Base-by-base conservation (phyloP, 2,113 vertebrate genomes). In the Odobenus rosmarus region DNA sequence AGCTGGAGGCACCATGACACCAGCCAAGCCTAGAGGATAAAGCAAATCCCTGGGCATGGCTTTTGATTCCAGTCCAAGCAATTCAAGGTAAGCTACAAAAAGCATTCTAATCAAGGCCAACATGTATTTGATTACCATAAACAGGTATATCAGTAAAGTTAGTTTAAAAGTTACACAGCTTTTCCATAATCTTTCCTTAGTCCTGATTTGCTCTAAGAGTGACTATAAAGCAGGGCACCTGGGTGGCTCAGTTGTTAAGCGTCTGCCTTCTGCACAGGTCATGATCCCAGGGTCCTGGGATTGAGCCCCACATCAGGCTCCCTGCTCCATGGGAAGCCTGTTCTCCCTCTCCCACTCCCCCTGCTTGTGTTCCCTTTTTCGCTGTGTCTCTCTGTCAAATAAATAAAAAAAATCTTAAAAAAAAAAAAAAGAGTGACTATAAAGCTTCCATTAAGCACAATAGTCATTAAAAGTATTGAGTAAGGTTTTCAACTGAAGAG, bases 401-500 rank as follows among this genome's bases (percentile, higher is more conserved):
- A 8, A 46, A 46, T 46, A 51, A 51, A 51, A 14, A 51, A 51
- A 51, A 51, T 51, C 51, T 51, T 51, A 14, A 53, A 53, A 53
- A 53, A 53, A 51, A 51, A 53, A 53, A 53, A 12, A 62, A 93
- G 46, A 89, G 53, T 64, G n/a, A 93, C 72, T 14, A 59, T 19
- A 74, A 71, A 93, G 67, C n/a, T 95, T 88, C 51, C 0, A 39
- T 61, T 82, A 57, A 96, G 57, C 13, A 86, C 21, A 93, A 13
- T 36, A 62, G 62, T 85, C 61, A 76, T 80, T 96, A 86, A 53
- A 74, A 7, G 15, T 33, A 96, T 86, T 95, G 92, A 88, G 71
- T 93, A 88, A 93, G n/a, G 5, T 59, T 97, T 79, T 77, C 76
- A 71, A 72, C 1, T 85, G 80, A 82, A 94, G 97, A 97, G 53